phyloP scores from a whole-genome alignment of 2,797 vertebrate genomes.

The Linurgus olivaceus region DNA sequence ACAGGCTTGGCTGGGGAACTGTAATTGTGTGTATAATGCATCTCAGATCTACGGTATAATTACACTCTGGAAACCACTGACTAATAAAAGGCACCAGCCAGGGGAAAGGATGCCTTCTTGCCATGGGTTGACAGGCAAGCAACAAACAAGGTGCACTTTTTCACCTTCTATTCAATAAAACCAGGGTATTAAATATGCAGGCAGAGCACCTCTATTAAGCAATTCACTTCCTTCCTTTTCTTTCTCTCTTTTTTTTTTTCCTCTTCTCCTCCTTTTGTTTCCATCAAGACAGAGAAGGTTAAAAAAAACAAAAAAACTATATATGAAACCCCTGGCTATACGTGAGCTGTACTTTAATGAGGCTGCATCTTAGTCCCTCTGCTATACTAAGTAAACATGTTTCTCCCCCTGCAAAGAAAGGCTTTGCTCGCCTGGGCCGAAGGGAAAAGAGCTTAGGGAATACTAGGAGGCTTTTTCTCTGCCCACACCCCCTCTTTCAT shows the following conservation, averaged over 20 bases:
- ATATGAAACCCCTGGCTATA: slow-evolving; percentile 46
- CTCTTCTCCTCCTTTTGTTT: slow-evolving; percentile 69
- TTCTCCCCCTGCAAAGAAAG: slow-evolving; percentile 12
- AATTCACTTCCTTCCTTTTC: slow-evolving; percentile 67
- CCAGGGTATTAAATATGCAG: slow-evolving; percentile 78
- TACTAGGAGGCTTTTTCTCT: neutral
- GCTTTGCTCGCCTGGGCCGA: neutral
- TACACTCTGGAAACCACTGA: slow-evolving; percentile 75
- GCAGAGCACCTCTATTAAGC: slow-evolving; percentile 73
- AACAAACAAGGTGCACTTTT: slow-evolving; percentile 79
- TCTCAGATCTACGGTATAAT: slow-evolving; percentile 78
- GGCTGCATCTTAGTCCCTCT: slow-evolving; percentile 14
- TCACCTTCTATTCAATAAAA: slow-evolving; percentile 80
- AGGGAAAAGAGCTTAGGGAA: slow-evolving; percentile 36
- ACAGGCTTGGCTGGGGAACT: slow-evolving; percentile 67
- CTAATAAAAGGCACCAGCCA: slow-evolving; percentile 78
- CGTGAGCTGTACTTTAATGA: slow-evolving; percentile 72
- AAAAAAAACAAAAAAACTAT: slow-evolving; percentile 35
- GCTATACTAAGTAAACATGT: slow-evolving; percentile 31
- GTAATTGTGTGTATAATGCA: slow-evolving; percentile 76
- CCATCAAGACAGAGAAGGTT: slow-evolving; percentile 60
- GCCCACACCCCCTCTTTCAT: neutral
- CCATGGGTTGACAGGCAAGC: slow-evolving; percentile 73
- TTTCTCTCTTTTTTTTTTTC: neutral
- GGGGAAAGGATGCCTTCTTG: slow-evolving; percentile 75